Conservation (phyloP, 2,797 vertebrate genomes). For the Aphelocoma californica region DNA sequence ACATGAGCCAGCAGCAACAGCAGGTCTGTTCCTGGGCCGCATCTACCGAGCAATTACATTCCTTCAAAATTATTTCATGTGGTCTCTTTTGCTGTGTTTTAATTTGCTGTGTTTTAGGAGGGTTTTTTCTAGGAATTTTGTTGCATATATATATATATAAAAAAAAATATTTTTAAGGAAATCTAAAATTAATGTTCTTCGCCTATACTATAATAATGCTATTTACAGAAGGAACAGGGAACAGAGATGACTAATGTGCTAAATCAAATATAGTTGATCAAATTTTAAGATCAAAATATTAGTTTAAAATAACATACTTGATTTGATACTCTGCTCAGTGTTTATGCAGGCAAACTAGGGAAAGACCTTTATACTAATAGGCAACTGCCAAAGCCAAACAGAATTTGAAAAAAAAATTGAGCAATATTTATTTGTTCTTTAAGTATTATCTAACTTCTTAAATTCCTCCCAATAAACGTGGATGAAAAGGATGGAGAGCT, state of each 20-base stretch:
- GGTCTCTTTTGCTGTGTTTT: not conserved
- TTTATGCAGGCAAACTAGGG: not conserved
- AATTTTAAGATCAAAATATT: not conserved
- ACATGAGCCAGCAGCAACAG: not conserved
- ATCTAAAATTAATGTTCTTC: not conserved
- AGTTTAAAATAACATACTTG: not conserved
- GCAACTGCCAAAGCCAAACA: not conserved
- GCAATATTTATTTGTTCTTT: not conserved
- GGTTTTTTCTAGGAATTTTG: not conserved
- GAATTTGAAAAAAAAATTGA: not conserved
- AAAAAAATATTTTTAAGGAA: not conserved
- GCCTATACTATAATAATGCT: not conserved
- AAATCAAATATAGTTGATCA: not conserved
- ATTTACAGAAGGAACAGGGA: not conserved
- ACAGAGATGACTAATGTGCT: accelerated
- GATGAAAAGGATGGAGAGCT: not conserved
- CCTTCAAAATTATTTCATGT: not conserved
- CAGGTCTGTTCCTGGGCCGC: not conserved
- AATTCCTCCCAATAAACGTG: not conserved
- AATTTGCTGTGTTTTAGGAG: not conserved
- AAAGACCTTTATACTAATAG: not conserved
- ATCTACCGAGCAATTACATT: not conserved
- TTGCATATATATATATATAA: not conserved
- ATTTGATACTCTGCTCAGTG: not conserved
- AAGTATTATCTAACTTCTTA: not conserved